Evolutionary conservation across 2,888 invertebrate genomes (phyloP), one percentile per base, ranked within the genome.

Genomic region (Gonocerus acuteangulatus): DNA sequence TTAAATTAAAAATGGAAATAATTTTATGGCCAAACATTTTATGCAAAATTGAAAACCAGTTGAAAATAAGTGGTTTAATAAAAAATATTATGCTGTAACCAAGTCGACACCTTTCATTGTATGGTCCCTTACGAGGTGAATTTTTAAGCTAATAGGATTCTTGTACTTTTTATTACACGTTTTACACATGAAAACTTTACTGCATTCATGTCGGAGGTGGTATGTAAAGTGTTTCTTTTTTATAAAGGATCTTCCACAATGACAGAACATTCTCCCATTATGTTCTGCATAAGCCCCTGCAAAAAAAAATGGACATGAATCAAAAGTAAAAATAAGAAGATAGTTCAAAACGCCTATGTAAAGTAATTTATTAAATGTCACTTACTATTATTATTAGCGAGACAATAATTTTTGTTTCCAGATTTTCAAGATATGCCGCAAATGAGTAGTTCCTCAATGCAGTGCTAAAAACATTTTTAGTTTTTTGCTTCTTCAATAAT

Each of bases 121-220:
- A 54, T 63, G 63, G 18, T 34, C 19, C 22, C 23, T 44, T 21
- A 58, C 15, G 7, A 51, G 18, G 21, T 61, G 61, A 15, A 27
- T 19, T 51, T 63, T 63, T 54, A 61, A 39, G 42, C 52, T 34
- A 18, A 39, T 11, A 7, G 16, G 23, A 21, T 48, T 18, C 39
- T 52, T 59, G 23, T 59, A 61, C 9, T n/a, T 22, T 48, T 60
- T 62, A 7, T 7, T 21, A 45, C 64, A 64, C 15, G 32, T 15
- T 1, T 6, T 27, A 42, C 64, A 64, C 3, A 21, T 15, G 18
- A 62, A 62, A n/a, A 23, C 13, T 19, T 47, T 49, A 18, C 56
- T 62, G 22, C 62, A 64, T 45, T 64, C 62, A 19, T 62, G 62
- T 2, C 27, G 44, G n/a, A 27, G 27, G 18, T 64, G 64, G 21